Evolutionary conservation across 2,797 vertebrate genomes (phyloP).

Genomic region (Denticeps clupeoides): DNA sequence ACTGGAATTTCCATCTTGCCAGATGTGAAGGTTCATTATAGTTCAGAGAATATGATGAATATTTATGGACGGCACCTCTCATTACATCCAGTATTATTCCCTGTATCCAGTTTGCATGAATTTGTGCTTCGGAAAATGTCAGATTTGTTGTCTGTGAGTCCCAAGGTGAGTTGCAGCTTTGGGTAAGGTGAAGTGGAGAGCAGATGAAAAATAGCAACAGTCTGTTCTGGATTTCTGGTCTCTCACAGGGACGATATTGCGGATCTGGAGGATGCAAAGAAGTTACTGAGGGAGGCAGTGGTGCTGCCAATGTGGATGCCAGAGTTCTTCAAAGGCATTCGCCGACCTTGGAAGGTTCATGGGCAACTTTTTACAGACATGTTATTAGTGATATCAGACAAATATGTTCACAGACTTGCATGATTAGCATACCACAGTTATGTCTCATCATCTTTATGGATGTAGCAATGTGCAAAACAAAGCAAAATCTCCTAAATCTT

Average conservation of each 20-base stretch:
- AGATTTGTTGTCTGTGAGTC: too few species aligned
- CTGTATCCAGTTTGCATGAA: too few species aligned
- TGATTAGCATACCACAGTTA: neutral
- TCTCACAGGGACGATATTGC: constrained; percentile 85
- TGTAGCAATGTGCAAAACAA: too few species aligned
- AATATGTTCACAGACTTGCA: neutral
- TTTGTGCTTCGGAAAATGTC: too few species aligned
- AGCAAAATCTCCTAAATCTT: too few species aligned
- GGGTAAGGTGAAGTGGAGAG: too few species aligned
- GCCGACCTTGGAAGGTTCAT: constrained; percentile 92
- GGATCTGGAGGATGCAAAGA: constrained; percentile 95
- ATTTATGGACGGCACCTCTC: too few species aligned
- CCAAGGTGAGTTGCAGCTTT: constrained; percentile 7
- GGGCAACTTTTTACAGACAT: neutral
- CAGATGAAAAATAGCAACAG: too few species aligned
- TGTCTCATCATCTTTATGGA: neutral
- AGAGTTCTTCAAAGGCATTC: constrained; percentile 96
- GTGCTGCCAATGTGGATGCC: constrained; percentile 99
- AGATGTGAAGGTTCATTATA: neutral
- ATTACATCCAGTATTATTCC: too few species aligned
- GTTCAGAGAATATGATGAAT: too few species aligned
- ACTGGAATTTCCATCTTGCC: neutral
- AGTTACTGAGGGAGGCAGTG: constrained; percentile 90
- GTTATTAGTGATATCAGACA: neutral
- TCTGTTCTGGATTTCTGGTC: neutral